Base-by-base conservation (phyloP, 2,888 invertebrate species). In the Andrena trimmerana region DNA sequence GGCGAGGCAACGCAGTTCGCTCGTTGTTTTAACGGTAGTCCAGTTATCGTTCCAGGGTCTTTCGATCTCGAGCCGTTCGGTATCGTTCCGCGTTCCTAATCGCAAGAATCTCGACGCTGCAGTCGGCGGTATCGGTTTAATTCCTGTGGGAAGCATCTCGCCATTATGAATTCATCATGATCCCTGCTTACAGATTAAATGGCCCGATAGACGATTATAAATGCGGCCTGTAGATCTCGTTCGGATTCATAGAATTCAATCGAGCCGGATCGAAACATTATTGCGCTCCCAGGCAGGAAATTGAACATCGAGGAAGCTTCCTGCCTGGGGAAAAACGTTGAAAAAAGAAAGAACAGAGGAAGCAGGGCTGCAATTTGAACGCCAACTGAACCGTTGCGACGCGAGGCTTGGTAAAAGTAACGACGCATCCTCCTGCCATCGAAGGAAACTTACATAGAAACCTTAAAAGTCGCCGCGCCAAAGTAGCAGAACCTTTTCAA, bases 1-100 rank as follows among this genome's bases (percentile, higher is more conserved):
- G 33, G 48, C n/a, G 20, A 65, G 29, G 60, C 50, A 73, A 81
- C 68, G 42, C 52, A 62, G 68, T 54, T n/a, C 68, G 33, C 68
- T 20, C 83, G 84, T 83, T 71, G 63, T 75, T 75, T 84, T 84
- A 84, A 84, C 84, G 84, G 84, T 84, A 83, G 71, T 84, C 74
- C 54, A 63, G 73, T 83, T 84, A 84, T 84, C 83, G 78, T 74
- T 70, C 78, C 74, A 68, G 70, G 54, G 68, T 71, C 74, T 83
- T 50, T 75, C 71, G 54, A 83, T 84, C 84, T 78, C 79, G 31
- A 7, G 27, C 20, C 27, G 57, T 42, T 57, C 63, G 60, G 57
- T 83, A 83, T 83, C 83, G 83, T 82, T 83, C 77, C 83, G 83
- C 83, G 77, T 82, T 77, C 77, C 78, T 77, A 77, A 83, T 83